Evolutionary conservation across 1,140 invertebrate species (phyloP).

Genomic region (Octopus sinensis): DNA sequence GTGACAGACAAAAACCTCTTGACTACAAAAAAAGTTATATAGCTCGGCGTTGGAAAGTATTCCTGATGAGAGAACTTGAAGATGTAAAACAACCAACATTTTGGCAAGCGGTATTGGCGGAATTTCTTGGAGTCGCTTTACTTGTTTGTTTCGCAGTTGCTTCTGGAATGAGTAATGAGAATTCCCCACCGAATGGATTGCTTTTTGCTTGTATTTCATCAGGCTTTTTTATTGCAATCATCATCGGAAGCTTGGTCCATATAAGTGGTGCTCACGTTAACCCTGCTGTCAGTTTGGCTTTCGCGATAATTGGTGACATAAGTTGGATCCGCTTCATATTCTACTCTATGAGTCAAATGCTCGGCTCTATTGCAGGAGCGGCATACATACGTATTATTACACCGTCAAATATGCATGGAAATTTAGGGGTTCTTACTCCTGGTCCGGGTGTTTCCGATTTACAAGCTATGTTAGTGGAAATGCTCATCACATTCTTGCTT

Average conservation of each 20-base stretch:
- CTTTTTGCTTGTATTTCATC: slow-evolving; percentile 30
- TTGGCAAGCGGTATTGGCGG: slow-evolving; percentile 39
- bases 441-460: slow-evolving; percentile 29
- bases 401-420: slow-evolving; percentile 29
- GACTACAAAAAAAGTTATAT: too few relatives aligned
- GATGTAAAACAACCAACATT: slow-evolving; percentile 39
- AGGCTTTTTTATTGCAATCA: slow-evolving; percentile 39
- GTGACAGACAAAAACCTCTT: too few relatives aligned
- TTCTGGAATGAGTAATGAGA: slow-evolving; percentile 20
- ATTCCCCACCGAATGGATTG: background rate
- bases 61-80: slow-evolving; percentile 13
- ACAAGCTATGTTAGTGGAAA: slow-evolving; percentile 81
- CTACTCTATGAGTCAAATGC: slow-evolving; percentile 43
- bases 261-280: slow-evolving; percentile 55
- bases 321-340: slow-evolving; percentile 70
- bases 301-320: slow-evolving; percentile 69
- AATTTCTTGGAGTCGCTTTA: slow-evolving; percentile 42
- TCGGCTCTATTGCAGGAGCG: slow-evolving; percentile 42
- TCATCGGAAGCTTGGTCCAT: slow-evolving; percentile 36
- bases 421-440: slow-evolving; percentile 34
- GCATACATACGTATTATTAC: slow-evolving; percentile 33
- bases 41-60: background rate
- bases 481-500: slow-evolving; percentile 81
- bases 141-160: slow-evolving; percentile 36
- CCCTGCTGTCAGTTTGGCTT: slow-evolving; percentile 48